These are phyloP conservation scores for Gymnobelideus leadbeateri DNA, from an alignment of 2,113 vertebrate genomes.

Conservation along the genomic window DNA sequence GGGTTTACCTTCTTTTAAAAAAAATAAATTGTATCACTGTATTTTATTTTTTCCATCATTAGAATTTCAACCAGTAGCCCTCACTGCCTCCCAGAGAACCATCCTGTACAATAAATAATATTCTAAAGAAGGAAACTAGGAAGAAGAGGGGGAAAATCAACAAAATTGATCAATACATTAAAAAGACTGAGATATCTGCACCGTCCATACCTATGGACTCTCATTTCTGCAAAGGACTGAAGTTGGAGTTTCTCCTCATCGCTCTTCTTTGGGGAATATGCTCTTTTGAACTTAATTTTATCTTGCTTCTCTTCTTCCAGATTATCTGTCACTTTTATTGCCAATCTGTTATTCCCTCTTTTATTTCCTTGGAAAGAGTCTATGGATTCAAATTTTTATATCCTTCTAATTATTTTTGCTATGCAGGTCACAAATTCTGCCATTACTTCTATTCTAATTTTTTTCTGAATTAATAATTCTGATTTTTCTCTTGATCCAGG, in stretches of 20 bases:
- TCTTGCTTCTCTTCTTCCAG: background rate
- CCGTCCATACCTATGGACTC: background rate
- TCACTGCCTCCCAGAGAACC: background rate
- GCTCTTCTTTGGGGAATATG: background rate
- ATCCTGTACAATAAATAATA: background rate
- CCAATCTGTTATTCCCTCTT: background rate
- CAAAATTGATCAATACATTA: background rate
- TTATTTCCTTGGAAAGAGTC: background rate
- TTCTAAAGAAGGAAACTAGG: background rate
- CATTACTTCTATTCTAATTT: background rate
- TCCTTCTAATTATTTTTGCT: background rate
- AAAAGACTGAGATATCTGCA: background rate
- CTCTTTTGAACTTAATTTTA: background rate
- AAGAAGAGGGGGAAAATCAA: background rate
- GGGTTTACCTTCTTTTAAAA: background rate
- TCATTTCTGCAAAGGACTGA: background rate
- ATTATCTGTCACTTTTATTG: background rate
- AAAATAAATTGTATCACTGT: background rate
- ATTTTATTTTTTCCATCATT: background rate
- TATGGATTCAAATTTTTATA: background rate
- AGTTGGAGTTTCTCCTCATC: background rate
- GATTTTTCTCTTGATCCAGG: background rate
- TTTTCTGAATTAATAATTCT: background rate
- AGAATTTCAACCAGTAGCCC: background rate
- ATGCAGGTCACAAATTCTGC: background rate